Evolutionary conservation across 2,888 invertebrate genomes (phyloP).

Genomic region (Neoaliturus tenellus): DNA sequence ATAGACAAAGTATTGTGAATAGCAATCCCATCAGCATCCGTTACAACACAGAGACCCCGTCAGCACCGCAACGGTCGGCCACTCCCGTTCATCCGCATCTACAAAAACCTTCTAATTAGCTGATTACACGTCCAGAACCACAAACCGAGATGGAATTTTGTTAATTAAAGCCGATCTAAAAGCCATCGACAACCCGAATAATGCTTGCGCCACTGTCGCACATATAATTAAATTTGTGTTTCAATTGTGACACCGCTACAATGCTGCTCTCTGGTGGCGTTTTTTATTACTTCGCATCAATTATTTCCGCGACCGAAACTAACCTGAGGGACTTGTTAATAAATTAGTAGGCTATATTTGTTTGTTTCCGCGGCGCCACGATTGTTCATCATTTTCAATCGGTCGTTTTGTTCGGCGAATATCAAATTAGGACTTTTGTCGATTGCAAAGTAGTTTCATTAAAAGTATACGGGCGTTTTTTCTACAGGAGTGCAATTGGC

Average conservation of each 20-base stretch:
- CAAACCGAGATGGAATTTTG: background rate
- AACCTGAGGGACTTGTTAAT: constrained; percentile 43
- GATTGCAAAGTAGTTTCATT: constrained; percentile 44
- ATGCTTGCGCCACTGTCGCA: background rate
- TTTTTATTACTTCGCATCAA: constrained; percentile 39
- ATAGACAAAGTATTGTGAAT: background rate
- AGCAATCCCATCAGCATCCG: background rate
- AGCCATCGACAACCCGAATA: constrained; percentile 28
- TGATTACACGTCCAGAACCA: background rate
- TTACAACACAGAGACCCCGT: background rate
- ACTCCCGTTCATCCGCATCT: background rate
- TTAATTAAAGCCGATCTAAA: constrained; percentile 35
- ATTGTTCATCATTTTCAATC: constrained; percentile 42
- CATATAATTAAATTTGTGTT: constrained; percentile 42
- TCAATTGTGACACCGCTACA: constrained; percentile 20
- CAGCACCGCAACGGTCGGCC: background rate
- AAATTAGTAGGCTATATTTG: constrained; percentile 46
- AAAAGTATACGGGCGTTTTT: constrained; percentile 26
- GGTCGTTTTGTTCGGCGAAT: constrained; percentile 17
- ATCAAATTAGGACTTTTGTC: constrained; percentile 50
- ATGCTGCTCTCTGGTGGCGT: constrained; percentile 30
- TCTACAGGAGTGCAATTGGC: background rate
- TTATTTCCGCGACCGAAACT: constrained; percentile 38
- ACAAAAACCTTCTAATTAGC: constrained; percentile 5
- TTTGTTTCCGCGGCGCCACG: constrained; percentile 20